These are phyloP conservation scores for Phymanthus crucifer DNA, from an alignment of 92 coral and sea anemone species.

Conservation along the genomic window DNA sequence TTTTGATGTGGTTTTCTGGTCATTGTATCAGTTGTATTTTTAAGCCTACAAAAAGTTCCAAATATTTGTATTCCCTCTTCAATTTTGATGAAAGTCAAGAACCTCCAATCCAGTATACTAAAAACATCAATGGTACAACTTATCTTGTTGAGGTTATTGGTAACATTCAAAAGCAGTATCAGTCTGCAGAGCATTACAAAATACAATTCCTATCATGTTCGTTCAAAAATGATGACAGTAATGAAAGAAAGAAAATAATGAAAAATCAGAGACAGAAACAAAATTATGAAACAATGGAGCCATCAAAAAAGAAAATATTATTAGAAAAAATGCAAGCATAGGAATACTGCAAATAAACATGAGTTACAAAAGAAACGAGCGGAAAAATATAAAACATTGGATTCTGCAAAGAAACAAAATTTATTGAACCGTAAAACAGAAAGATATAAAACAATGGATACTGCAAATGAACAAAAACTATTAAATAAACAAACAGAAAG, in stretches of 20 bases:
- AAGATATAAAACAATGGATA: neutral
- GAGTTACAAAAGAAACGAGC: conserved; percentile 23
- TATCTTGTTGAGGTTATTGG: too few species aligned
- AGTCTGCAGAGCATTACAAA: too few species aligned
- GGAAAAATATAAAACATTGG: conserved; percentile 34
- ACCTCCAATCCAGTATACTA: too few species aligned
- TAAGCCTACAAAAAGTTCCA: conserved; percentile 36
- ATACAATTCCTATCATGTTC: conserved; percentile 58
- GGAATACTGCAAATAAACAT: conserved; percentile 28
- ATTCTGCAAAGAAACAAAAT: conserved; percentile 15
- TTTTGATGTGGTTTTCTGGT: too few species aligned
- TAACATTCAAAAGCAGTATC: too few species aligned
- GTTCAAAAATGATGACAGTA: conserved; percentile 44
- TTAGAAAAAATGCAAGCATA: conserved; percentile 35
- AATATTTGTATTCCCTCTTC: too few species aligned
- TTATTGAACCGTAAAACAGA: neutral
- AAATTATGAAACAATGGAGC: conserved; percentile 22
- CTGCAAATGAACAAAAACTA: conserved; percentile 4
- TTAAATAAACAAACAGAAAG: too few species aligned
- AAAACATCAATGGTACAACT: too few species aligned
- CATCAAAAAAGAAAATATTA: too few species aligned
- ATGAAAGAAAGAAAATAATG: conserved; percentile 42
- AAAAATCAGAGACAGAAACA: conserved; percentile 40
- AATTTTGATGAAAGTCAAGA: too few species aligned
- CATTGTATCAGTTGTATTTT: too few species aligned